A percentile compares a stretch with the other conserved stretches of the same genome.
phyloP scores from a whole-genome alignment of 2,113 vertebrate genomes.

The Corythaixoides concolor region DNA sequence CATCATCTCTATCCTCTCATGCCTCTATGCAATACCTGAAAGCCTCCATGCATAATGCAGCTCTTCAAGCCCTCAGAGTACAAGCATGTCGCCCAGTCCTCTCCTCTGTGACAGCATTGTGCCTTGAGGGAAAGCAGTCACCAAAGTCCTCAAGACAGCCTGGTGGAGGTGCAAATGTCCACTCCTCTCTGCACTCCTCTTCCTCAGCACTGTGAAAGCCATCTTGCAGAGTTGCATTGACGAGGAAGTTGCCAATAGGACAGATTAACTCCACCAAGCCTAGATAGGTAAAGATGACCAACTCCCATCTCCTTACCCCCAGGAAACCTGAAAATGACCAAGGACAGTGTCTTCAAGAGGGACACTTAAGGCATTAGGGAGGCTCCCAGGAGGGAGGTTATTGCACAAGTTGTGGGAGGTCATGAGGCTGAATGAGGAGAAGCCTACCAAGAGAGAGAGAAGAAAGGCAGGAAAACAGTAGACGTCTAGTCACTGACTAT shows the following conservation, averaged over 20 bases:
- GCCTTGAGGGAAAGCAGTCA: not conserved
- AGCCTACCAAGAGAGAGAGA: not conserved
- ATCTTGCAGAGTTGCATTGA: accelerated
- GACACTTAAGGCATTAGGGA: not conserved
- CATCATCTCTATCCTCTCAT: not conserved
- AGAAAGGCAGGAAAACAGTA: not conserved
- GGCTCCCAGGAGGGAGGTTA: not conserved
- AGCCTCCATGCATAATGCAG: not conserved
- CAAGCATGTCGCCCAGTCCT: not conserved
- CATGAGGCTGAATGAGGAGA: not conserved
- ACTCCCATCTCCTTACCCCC: not conserved
- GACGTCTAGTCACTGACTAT: not conserved
- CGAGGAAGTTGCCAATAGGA: not conserved
- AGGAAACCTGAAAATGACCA: not conserved
- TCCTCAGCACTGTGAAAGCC: not conserved
- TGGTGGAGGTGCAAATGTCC: not conserved
- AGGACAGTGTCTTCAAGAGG: not conserved
- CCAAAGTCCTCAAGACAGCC: not conserved
- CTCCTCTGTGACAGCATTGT: not conserved
- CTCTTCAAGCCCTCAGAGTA: not conserved
- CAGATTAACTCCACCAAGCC: not conserved
- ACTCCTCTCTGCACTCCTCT: not conserved
- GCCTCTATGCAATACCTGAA: not conserved
- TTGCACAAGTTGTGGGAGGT: not conserved
- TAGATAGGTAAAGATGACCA: not conserved